These are phyloP conservation scores for Cariama cristata DNA, from an alignment of 2,113 vertebrate genomes.

Conservation along the genomic window DNA sequence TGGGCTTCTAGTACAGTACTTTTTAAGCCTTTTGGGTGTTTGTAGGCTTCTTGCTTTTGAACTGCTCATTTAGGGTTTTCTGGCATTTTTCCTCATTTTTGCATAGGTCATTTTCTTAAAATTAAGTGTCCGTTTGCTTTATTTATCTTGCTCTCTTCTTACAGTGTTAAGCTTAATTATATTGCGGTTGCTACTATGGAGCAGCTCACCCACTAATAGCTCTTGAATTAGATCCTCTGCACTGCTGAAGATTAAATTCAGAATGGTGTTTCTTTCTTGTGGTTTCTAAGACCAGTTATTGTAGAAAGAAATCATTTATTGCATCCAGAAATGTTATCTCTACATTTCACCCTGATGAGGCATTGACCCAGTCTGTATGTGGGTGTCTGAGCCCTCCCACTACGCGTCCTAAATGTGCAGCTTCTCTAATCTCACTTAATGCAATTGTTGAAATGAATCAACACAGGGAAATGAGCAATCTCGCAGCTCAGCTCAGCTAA, in stretches of 20 bases:
- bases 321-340: background rate
- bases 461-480: background rate
- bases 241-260: background rate
- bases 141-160: background rate
- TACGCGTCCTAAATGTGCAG: constrained; percentile 2
- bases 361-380: background rate
- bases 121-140: background rate
- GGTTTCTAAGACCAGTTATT: background rate
- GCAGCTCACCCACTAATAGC: background rate
- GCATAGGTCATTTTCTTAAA: background rate
- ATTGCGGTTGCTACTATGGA: background rate
- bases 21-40: background rate
- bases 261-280: background rate
- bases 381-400: background rate
- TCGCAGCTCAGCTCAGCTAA: background rate
- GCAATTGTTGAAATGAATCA: constrained; percentile 19
- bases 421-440: constrained; percentile 22
- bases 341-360: background rate
- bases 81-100: background rate
- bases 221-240: constrained; percentile 1
- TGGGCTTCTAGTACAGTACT: background rate
- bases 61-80: background rate
- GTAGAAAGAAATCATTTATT: background rate
- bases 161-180: background rate
- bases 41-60: background rate